Evolutionary conservation across 2,797 vertebrate species (phyloP).

Genomic region (Xyrichtys novacula): DNA sequence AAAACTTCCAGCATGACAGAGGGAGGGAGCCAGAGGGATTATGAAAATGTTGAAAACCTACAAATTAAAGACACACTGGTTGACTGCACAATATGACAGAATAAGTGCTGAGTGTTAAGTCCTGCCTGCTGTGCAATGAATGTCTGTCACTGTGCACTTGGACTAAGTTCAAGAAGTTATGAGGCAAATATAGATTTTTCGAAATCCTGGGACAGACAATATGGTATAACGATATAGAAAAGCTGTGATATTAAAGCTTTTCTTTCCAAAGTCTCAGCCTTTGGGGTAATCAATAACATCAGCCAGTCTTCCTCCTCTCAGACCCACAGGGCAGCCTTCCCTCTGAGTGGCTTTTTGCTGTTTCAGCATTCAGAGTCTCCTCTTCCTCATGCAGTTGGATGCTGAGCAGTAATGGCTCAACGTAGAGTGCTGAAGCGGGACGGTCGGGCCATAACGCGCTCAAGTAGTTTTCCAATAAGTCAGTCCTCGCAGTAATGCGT

Average conservation of each 20-base stretch:
- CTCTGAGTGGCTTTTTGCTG: slow-evolving; percentile 54
- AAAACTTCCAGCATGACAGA: not conserved
- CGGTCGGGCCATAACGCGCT: slow-evolving; percentile 1
- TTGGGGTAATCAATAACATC: slow-evolving; percentile 37
- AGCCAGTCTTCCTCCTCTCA: slow-evolving; percentile 14
- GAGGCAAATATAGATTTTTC: not conserved
- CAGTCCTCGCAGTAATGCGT: not conserved
- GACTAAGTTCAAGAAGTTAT: not conserved
- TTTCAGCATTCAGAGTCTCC: slow-evolving; percentile 54
- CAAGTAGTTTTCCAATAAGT: slow-evolving; percentile 11
- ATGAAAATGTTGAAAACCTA: slow-evolving; percentile 9
- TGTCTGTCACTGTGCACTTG: not conserved
- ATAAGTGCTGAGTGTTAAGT: slow-evolving; percentile 6
- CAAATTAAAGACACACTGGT: slow-evolving; percentile 32
- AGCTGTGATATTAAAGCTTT: not conserved
- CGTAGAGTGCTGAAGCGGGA: slow-evolving; percentile 58
- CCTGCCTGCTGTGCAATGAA: slow-evolving; percentile 21
- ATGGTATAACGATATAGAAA: not conserved
- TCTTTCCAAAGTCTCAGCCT: not conserved
- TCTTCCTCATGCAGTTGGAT: slow-evolving; percentile 20
- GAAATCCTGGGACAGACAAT: not conserved
- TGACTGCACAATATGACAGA: slow-evolving; percentile 21
- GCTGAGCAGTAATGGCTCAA: slow-evolving; percentile 37
- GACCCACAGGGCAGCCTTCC: slow-evolving; percentile 21
- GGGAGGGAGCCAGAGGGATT: not conserved